Percentiles rank a stretch among this genome's conserved stretches.
Evolutionary conservation across 2,888 invertebrate species (phyloP).

Genomic region (Lithosia quadra): DNA sequence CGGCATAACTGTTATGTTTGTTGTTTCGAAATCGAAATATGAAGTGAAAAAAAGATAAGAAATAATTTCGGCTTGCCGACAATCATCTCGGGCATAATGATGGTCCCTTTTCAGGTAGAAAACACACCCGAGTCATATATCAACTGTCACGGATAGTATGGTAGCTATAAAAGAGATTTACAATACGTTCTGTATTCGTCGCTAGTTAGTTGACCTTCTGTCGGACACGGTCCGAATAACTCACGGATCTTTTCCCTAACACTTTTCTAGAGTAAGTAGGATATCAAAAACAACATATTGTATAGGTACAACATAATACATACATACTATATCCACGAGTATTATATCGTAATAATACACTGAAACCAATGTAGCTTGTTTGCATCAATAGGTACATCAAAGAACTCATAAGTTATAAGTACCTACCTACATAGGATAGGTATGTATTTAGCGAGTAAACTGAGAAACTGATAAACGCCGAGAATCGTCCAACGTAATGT

Average conservation of each 20-base stretch:
- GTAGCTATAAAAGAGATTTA: constrained; percentile 85
- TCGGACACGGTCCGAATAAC: constrained; percentile 73
- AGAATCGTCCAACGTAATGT: not conserved
- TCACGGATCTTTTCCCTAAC: constrained; percentile 78
- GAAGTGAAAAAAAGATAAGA: constrained; percentile 71
- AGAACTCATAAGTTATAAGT: too few species aligned
- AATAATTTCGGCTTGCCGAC: constrained; percentile 82
- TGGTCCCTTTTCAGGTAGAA: constrained; percentile 84
- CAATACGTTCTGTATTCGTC: constrained; percentile 80
- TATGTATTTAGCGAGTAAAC: not conserved
- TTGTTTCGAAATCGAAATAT: constrained; percentile 73
- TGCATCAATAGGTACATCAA: too few species aligned
- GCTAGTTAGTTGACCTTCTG: constrained; percentile 83
- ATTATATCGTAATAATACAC: too few species aligned
- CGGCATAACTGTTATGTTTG: constrained; percentile 71
- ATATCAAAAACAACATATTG: constrained; percentile 76
- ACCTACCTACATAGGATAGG: too few species aligned
- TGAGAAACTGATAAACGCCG: not conserved
- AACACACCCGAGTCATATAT: constrained; percentile 84
- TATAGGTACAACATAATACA: too few species aligned
- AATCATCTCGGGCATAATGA: constrained; percentile 82
- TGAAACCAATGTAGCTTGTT: not conserved
- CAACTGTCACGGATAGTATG: constrained; percentile 80
- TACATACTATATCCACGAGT: too few species aligned
- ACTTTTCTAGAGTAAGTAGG: constrained; percentile 67